Conservation (phyloP, 2,113 vertebrate genomes). For the Phalacrocorax brasilianus region DNA sequence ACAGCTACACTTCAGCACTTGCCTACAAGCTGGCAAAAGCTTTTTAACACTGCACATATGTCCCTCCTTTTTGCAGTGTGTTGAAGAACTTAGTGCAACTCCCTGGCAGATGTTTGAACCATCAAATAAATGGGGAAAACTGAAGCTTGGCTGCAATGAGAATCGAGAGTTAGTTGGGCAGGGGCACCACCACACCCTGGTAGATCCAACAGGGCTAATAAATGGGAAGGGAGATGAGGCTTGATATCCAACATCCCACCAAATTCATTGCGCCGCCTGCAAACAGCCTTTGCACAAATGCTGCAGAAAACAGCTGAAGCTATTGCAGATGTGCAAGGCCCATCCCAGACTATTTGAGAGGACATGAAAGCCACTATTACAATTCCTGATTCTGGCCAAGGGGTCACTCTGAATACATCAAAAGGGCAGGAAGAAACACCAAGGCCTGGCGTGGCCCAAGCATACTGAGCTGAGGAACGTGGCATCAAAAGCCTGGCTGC, state of each 20-base stretch:
- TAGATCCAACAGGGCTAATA: not conserved
- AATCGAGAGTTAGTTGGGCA: fast-evolving
- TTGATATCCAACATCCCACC: not conserved
- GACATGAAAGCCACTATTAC: not conserved
- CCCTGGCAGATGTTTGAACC: not conserved
- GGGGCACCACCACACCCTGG: not conserved
- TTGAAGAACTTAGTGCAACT: not conserved
- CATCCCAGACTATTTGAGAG: not conserved
- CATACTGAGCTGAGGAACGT: not conserved
- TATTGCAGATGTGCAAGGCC: not conserved
- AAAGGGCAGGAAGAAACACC: not conserved
- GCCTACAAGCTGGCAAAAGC: not conserved
- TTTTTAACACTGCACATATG: fast-evolving
- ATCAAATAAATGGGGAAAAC: not conserved
- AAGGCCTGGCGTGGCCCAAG: not conserved
- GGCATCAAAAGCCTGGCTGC: not conserved
- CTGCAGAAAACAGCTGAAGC: not conserved
- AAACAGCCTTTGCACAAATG: not conserved
- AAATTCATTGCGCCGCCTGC: not conserved
- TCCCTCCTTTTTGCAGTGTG: not conserved
- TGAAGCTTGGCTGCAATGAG: not conserved
- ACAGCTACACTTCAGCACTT: not conserved
- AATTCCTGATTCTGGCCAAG: not conserved
- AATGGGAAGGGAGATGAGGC: not conserved
- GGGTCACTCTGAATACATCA: not conserved